These are phyloP conservation scores for Clarias gariepinus DNA, from an alignment of 2,113 vertebrate species.

Conservation along the genomic window DNA sequence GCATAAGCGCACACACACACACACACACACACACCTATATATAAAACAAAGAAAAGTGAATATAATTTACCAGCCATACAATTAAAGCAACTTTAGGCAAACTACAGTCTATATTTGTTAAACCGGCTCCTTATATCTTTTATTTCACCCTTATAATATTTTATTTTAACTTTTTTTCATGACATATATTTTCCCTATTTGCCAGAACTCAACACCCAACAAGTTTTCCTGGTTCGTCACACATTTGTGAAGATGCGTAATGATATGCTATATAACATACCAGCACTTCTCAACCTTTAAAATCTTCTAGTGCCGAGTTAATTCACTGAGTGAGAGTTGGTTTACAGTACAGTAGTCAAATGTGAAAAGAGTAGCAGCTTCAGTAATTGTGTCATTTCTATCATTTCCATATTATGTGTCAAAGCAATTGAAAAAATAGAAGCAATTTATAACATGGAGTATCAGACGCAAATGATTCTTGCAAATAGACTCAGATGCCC, in stretches of 20 bases:
- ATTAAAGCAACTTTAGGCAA: neutral
- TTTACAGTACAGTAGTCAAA: neutral
- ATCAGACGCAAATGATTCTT: neutral
- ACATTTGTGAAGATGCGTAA: neutral
- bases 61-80: neutral
- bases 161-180: too few species aligned
- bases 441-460: neutral
- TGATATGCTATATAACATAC: neutral
- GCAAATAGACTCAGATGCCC: constrained; percentile 9
- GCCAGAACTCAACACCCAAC: neutral
- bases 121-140: neutral
- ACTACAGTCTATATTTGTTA: neutral
- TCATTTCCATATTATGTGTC: neutral
- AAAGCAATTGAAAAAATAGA: neutral
- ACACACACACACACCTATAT: too few species aligned
- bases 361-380: neutral
- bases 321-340: neutral
- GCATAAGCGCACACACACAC: too few species aligned
- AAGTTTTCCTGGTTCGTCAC: neutral
- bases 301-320: neutral
- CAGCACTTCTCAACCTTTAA: neutral
- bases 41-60: neutral
- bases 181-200: neutral
- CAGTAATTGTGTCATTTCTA: neutral
- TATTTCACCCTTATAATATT: too few species aligned